Conservation (phyloP, 2,888 invertebrate species). For the Agriopis aurantiaria region DNA sequence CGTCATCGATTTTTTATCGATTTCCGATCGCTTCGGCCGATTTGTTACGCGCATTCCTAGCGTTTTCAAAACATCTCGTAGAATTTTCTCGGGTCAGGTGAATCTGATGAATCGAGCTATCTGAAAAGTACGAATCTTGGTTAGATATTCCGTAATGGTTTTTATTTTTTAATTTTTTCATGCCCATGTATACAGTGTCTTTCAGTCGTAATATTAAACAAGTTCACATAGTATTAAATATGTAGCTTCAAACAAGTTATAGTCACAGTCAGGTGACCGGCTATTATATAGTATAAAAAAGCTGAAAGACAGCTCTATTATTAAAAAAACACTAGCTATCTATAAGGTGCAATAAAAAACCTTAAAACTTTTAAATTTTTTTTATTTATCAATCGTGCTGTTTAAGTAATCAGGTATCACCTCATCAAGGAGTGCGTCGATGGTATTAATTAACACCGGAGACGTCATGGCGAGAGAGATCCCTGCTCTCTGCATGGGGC, state of each 20-base stretch:
- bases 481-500: slow-evolving; percentile 66
- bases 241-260: no score
- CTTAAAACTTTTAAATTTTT: background rate
- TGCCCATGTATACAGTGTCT: no score
- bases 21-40: slow-evolving; percentile 70
- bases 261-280: no score
- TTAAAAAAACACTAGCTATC: background rate
- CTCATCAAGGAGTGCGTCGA: slow-evolving; percentile 57
- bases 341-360: background rate
- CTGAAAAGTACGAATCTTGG: background rate
- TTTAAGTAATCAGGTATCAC: slow-evolving; percentile 39
- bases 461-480: slow-evolving; percentile 65
- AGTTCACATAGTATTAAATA: no score
- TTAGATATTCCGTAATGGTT: background rate
- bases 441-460: slow-evolving; percentile 70
- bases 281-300: no score
- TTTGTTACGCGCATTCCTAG: slow-evolving; percentile 80
- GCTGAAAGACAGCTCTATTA: no score
- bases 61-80: slow-evolving; percentile 64
- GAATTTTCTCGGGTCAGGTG: slow-evolving; percentile 68
- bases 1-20: slow-evolving; percentile 69
- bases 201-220: no score
- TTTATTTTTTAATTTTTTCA: background rate
- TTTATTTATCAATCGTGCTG: slow-evolving; percentile 15
- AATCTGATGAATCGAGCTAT: slow-evolving; percentile 25